phyloP scores from a whole-genome alignment of 2,797 vertebrate genomes.

The Mus caroli region DNA sequence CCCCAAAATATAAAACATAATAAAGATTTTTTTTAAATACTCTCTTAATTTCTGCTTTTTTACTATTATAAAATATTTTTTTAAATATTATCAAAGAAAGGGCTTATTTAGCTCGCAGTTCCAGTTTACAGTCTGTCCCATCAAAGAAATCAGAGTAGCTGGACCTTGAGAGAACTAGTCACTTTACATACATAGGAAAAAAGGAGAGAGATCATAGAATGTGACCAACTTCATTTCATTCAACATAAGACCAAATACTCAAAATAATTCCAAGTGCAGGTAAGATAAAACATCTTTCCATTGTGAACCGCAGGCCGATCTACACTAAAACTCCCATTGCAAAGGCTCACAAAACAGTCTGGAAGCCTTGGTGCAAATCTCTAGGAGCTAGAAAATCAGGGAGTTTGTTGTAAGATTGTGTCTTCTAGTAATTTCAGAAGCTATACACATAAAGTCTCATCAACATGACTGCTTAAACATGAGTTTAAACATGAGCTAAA shows the following conservation, averaged over 20 bases:
- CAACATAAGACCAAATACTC: background rate
- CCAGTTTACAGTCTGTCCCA: background rate
- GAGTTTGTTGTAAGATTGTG: background rate
- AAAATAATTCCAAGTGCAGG: rapidly evolving
- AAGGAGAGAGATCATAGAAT: background rate
- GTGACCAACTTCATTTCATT: background rate
- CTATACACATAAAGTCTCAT: background rate
- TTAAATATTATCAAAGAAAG: background rate
- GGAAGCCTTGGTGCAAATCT: background rate
- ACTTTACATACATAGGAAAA: background rate
- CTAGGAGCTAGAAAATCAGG: no score
- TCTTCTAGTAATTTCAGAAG: background rate
- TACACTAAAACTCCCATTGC: background rate
- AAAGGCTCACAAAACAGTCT: background rate
- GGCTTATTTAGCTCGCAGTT: background rate
- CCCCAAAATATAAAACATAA: background rate
- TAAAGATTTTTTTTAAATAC: no score
- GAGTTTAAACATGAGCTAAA: background rate
- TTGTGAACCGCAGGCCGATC: no score
- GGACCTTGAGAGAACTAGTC: background rate
- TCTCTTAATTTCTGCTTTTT: no score
- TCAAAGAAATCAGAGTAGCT: background rate
- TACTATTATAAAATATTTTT: background rate
- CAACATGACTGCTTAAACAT: background rate
- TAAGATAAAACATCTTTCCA: background rate